These are phyloP conservation scores for Andrena flavipes DNA, from an alignment of 2,888 invertebrate species.

Conservation along the genomic window DNA sequence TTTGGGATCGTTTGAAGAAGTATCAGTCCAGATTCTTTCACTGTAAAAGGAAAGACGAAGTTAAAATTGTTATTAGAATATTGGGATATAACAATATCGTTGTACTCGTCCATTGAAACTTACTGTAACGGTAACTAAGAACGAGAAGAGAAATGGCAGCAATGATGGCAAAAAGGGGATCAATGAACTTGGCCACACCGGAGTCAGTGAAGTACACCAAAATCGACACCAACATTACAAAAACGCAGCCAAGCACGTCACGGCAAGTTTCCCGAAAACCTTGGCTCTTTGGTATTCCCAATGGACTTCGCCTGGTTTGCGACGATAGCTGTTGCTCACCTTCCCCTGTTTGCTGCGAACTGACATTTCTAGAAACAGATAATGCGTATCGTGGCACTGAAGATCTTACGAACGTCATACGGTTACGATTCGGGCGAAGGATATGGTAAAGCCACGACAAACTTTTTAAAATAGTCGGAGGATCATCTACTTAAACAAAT, in stretches of 20 bases:
- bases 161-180: slow-evolving; percentile 91
- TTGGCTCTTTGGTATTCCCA: slow-evolving; percentile 85
- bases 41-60: slow-evolving; percentile 85
- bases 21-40: slow-evolving; percentile 95
- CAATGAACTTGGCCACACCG: slow-evolving; percentile 89
- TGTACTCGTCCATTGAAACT: slow-evolving; percentile 81
- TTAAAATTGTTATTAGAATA: not conserved
- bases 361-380: slow-evolving; percentile 74
- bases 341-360: slow-evolving; percentile 82
- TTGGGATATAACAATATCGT: not conserved
- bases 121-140: slow-evolving; percentile 93
- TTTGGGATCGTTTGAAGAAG: slow-evolving; percentile 96
- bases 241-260: slow-evolving; percentile 89
- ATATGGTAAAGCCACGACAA: not conserved
- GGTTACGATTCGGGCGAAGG: not conserved
- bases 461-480: not conserved
- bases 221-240: slow-evolving; percentile 90
- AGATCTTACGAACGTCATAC: not conserved
- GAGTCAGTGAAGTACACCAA: slow-evolving; percentile 87
- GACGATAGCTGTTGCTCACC: slow-evolving; percentile 82
- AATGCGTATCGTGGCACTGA: not conserved
- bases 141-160: slow-evolving; percentile 90
- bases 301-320: slow-evolving; percentile 74
- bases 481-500: not conserved
- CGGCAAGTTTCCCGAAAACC: slow-evolving; percentile 87